Base-by-base conservation (phyloP, 2,113 vertebrate species). In the Lepus europaeus region DNA sequence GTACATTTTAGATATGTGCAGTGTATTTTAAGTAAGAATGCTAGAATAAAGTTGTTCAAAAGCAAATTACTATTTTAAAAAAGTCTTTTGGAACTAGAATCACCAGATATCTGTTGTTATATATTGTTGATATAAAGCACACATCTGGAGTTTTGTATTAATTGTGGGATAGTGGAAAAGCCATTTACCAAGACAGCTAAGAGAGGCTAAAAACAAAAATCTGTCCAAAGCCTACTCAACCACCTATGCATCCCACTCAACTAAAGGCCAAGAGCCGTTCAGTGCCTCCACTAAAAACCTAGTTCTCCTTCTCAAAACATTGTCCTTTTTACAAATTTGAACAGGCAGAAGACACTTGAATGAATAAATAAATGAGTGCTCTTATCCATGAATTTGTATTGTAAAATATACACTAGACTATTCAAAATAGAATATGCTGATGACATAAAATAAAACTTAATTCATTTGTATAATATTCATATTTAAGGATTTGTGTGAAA, bases 401-500 rank as follows among this genome's bases (percentile, higher is more conserved):
- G 0, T 14, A 88, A 89, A 82, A 39, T 13, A 51, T 16, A 59
- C 31, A 49, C 16, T 6, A 29, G 1, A 3, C 59, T 66, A 76
- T 70, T 76, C 49, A 70, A 90, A 89, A 85, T 8, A 77, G 9
- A 93, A 45, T 61, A 14, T 70, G 13, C 5, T 72, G 16, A 73
- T 39, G 10, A 93, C 88, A 77, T 80, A 31, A 69, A 56, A 77
- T 10, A 83, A 77, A 90, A 69, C 89, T 19, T 66, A 89, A 64
- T 72, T 82, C 13, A 77, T 51, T 87, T 13, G 1, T 56, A 64
- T 89, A 72, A 80, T 31, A 14, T 89, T 86, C 63, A 72, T 25
- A 80, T 64, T 1, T 36, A 80, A 87, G 19, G 17, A 36, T 45
- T 87, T 61, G 63, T 45, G 66, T 36, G 76, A 25, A 91, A 59